Conservation (phyloP, 1,140 invertebrate species). For the Drosophila subpulchrella region DNA sequence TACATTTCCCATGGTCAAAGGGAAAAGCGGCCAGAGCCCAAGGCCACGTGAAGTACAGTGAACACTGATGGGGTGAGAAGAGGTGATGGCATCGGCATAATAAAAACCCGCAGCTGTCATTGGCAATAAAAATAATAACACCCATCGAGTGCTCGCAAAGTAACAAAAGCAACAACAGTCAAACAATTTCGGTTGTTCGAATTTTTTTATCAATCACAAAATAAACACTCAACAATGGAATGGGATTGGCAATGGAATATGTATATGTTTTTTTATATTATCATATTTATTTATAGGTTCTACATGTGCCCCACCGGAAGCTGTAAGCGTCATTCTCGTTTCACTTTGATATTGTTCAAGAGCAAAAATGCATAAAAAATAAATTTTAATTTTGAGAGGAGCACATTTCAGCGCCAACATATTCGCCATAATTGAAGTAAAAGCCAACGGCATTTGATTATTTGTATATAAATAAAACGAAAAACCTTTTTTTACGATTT, state of each 20-base stretch:
- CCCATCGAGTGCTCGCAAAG: slow-evolving; percentile 35
- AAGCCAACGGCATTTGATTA: slow-evolving; percentile 66
- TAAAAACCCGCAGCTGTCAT: slow-evolving; percentile 59
- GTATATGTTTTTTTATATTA: slow-evolving; percentile 61
- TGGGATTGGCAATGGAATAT: slow-evolving; percentile 20
- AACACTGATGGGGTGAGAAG: not conserved
- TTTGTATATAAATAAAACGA: slow-evolving; percentile 49
- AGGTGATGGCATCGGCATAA: slow-evolving; percentile 3
- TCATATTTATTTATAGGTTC: slow-evolving; percentile 72
- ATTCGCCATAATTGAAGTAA: slow-evolving; percentile 69
- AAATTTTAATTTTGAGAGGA: slow-evolving; percentile 64
- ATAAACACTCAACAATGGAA: slow-evolving; percentile 65
- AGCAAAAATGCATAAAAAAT: slow-evolving; percentile 32
- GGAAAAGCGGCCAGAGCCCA: slow-evolving; percentile 40
- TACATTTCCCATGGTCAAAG: slow-evolving; percentile 58
- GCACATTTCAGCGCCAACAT: not conserved
- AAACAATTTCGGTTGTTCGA: slow-evolving; percentile 42
- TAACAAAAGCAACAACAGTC: slow-evolving; percentile 53
- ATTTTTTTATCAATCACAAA: slow-evolving; percentile 79
- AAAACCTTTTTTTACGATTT: slow-evolving; percentile 70
- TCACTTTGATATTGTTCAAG: slow-evolving; percentile 45
- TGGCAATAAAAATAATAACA: slow-evolving; percentile 68
- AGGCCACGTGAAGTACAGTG: slow-evolving; percentile 52
- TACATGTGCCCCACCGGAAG: slow-evolving; percentile 37
- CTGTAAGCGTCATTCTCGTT: slow-evolving; percentile 12